Evolutionary conservation across 2,888 invertebrate genomes (phyloP).

Genomic region (Heliconius charithonia): DNA sequence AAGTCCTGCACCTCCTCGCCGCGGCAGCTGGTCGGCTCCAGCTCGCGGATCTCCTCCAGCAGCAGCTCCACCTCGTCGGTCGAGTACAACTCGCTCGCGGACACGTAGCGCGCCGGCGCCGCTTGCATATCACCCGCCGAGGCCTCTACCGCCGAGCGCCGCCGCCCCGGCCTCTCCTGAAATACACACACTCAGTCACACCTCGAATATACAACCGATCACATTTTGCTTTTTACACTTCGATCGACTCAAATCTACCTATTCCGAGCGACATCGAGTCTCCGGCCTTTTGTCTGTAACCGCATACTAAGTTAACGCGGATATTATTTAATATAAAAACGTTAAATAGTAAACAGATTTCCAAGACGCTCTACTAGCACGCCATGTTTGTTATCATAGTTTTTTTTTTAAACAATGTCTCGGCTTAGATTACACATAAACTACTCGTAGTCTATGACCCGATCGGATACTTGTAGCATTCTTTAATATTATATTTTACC

Average conservation of each 20-base stretch:
- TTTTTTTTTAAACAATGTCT: slow-evolving; percentile 48
- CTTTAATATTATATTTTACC: no score
- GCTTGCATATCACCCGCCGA: slow-evolving; percentile 78
- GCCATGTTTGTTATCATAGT: slow-evolving; percentile 78
- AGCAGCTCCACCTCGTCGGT: slow-evolving; percentile 83
- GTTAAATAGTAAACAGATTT: slow-evolving; percentile 66
- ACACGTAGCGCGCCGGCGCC: slow-evolving; percentile 82
- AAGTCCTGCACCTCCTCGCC: slow-evolving; percentile 82
- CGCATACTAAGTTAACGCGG: slow-evolving; percentile 62
- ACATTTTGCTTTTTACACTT: slow-evolving; percentile 29
- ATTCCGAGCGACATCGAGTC: slow-evolving; percentile 65
- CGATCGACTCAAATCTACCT: slow-evolving; percentile 54
- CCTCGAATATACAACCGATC: slow-evolving; percentile 50
- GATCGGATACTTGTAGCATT: slow-evolving; percentile 21
- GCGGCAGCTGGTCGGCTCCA: slow-evolving; percentile 81
- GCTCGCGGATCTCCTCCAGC: slow-evolving; percentile 81
- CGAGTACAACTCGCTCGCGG: slow-evolving; percentile 82
- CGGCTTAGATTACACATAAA: slow-evolving; percentile 1
- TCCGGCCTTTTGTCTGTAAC: slow-evolving; percentile 57
- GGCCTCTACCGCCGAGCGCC: slow-evolving; percentile 68
- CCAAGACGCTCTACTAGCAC: slow-evolving; percentile 65
- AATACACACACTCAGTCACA: slow-evolving; percentile 45
- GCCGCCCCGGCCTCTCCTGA: slow-evolving; percentile 69
- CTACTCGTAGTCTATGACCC: slow-evolving; percentile 38
- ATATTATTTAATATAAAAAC: slow-evolving; percentile 50